Conservation (phyloP, 1,140 invertebrate species). For the Xylocopa sonorina region DNA sequence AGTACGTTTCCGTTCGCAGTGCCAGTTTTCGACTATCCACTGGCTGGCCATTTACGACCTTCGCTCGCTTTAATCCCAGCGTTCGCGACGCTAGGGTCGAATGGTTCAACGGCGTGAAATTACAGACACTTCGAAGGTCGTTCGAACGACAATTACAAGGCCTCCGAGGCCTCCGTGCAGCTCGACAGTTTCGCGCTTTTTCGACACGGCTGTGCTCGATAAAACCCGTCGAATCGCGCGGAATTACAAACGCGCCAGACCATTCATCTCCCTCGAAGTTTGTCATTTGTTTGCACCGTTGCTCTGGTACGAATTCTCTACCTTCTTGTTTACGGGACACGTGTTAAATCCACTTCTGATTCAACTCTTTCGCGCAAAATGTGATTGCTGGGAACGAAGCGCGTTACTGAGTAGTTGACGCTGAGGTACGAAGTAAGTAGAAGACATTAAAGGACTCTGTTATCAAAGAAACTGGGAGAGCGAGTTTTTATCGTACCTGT, state of each 20-base stretch:
- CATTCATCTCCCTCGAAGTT: conserved; percentile 1
- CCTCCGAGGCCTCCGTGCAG: not conserved
- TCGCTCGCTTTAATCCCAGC: not conserved
- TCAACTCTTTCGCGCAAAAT: no score
- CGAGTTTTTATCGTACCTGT: no score
- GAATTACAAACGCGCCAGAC: conserved; percentile 16
- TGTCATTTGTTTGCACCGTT: conserved; percentile 4
- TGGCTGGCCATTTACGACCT: not conserved
- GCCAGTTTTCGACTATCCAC: not conserved
- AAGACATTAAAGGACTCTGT: no score
- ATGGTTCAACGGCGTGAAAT: conserved; percentile 33
- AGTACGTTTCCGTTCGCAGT: not conserved
- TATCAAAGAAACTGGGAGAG: no score
- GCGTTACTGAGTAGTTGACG: no score
- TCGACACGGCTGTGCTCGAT: not conserved
- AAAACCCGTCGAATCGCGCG: conserved; percentile 40
- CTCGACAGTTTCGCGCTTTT: conserved; percentile 25
- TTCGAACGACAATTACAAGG: conserved; percentile 40
- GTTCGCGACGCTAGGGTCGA: no score
- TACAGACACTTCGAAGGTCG: conserved; percentile 31
- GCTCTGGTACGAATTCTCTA: not conserved
- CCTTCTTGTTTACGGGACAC: conserved; percentile 10
- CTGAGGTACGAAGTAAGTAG: no score
- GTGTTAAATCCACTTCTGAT: conserved; percentile 21
- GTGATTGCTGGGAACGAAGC: no score